Evolutionary conservation across 2,113 vertebrate species (phyloP).

Genomic region (Heloderma charlesbogerti): DNA sequence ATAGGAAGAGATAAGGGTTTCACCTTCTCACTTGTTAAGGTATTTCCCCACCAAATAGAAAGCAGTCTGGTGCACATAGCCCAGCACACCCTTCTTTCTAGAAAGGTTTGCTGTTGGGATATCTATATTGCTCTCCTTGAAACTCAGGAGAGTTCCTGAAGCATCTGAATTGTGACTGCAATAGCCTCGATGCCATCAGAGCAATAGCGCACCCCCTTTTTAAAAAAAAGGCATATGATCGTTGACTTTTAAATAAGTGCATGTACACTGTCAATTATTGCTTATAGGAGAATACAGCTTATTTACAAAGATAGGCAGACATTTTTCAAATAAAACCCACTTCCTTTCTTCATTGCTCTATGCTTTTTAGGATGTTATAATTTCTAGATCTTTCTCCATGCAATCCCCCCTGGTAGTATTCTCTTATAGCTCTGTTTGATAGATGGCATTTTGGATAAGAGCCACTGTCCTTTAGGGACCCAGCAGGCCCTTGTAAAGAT

Average conservation of each 20-base stretch:
- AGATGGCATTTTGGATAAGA: constrained; percentile 51
- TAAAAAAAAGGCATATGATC: neutral
- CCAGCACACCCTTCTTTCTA: neutral
- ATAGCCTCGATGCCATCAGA: neutral
- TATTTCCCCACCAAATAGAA: neutral
- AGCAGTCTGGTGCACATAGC: neutral
- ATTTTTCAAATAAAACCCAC: neutral
- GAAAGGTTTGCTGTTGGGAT: too few species aligned
- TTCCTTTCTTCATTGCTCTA: neutral
- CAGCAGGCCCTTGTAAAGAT: constrained; percentile 47
- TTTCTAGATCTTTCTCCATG: neutral
- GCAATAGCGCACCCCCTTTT: neutral
- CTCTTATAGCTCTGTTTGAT: constrained; percentile 34
- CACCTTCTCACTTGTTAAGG: neutral
- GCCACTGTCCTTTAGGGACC: constrained; percentile 56
- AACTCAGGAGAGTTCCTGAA: neutral
- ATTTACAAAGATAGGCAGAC: neutral
- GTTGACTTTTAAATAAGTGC: neutral
- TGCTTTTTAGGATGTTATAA: neutral
- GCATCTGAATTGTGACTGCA: neutral
- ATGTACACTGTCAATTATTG: neutral
- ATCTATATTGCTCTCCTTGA: neutral
- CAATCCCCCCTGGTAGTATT: constrained; percentile 21
- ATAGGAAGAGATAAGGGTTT: neutral
- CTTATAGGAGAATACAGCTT: neutral